phyloP scores from a whole-genome alignment of 2,113 vertebrate genomes.

The Meles meles region DNA sequence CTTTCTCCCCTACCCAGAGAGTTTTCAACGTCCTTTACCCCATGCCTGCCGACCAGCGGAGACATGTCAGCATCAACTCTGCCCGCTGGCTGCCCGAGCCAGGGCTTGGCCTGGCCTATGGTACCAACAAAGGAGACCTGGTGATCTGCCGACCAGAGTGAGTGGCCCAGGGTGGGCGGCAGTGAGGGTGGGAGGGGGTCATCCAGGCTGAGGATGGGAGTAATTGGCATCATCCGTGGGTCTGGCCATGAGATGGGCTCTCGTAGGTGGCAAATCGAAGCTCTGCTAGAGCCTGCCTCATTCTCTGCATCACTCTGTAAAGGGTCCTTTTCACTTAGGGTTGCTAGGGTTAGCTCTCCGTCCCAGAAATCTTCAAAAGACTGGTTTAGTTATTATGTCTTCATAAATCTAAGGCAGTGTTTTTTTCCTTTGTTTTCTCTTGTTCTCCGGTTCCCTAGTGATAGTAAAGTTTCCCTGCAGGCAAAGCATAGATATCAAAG shows the following conservation, averaged over 20 bases:
- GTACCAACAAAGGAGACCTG: conserved; percentile 99
- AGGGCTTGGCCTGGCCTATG: conserved; percentile 95
- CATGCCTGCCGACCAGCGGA: conserved; percentile 97
- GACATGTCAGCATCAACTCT: conserved; percentile 99
- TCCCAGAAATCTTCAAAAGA: background rate
- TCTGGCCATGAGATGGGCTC: background rate
- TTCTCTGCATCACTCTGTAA: background rate
- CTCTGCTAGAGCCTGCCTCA: background rate
- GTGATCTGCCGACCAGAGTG: conserved; percentile 99
- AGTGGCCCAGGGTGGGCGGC: conserved; percentile 76
- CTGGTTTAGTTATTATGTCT: background rate
- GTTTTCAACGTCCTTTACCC: conserved; percentile 99
- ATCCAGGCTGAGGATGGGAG: background rate
- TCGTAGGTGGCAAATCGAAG: background rate
- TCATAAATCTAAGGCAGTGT: background rate
- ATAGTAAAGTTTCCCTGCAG: conserved; percentile 17
- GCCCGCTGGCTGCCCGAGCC: conserved; percentile 98
- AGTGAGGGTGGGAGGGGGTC: background rate
- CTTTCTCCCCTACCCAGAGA: conserved; percentile 85
- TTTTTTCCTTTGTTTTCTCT: background rate
- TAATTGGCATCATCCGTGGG: background rate
- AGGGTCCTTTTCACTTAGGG: background rate
- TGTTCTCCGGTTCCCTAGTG: conserved; percentile 35
- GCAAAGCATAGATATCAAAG: background rate
- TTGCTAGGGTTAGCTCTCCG: background rate